Conservation (phyloP, 2,888 invertebrate species). For the Malthinus flaveolus region DNA sequence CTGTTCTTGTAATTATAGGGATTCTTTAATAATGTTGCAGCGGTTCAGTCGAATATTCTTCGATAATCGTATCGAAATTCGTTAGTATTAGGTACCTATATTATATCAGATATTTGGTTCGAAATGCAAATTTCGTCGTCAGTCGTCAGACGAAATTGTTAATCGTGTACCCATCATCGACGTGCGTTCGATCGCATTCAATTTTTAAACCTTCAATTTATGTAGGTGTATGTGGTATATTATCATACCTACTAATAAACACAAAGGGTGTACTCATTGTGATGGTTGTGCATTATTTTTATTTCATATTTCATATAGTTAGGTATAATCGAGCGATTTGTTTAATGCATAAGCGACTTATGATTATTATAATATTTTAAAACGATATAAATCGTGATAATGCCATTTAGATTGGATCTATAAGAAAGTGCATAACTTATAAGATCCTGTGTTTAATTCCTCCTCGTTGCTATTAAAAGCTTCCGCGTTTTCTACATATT, state of each 20-base stretch:
- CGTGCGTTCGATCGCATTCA: constrained; percentile 53
- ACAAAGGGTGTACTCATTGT: constrained; percentile 27
- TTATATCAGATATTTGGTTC: constrained; percentile 5
- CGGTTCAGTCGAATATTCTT: constrained; percentile 9
- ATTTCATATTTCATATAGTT: too few species aligned
- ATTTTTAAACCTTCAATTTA: constrained; percentile 33
- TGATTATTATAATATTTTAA: constrained; percentile 50
- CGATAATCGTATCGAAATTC: neutral
- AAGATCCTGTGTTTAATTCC: constrained; percentile 15
- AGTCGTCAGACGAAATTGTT: constrained; percentile 36
- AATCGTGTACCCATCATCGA: constrained; percentile 52
- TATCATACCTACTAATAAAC: too few species aligned
- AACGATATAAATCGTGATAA: constrained; percentile 49
- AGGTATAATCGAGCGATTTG: constrained; percentile 47
- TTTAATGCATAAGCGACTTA: constrained; percentile 48
- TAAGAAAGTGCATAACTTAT: constrained; percentile 20
- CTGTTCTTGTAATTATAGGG: constrained; percentile 38
- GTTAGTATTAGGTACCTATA: neutral
- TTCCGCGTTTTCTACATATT: constrained; percentile 38
- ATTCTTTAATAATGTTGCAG: constrained; percentile 35
- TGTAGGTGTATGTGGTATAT: constrained; percentile 42
- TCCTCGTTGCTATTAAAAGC: constrained; percentile 18
- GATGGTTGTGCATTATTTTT: constrained; percentile 48
- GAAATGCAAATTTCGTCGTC: constrained; percentile 12
- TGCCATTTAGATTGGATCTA: constrained; percentile 48